These are phyloP conservation scores for Sipha maydis DNA, from an alignment of 2,888 invertebrate species.

Conservation along the genomic window DNA sequence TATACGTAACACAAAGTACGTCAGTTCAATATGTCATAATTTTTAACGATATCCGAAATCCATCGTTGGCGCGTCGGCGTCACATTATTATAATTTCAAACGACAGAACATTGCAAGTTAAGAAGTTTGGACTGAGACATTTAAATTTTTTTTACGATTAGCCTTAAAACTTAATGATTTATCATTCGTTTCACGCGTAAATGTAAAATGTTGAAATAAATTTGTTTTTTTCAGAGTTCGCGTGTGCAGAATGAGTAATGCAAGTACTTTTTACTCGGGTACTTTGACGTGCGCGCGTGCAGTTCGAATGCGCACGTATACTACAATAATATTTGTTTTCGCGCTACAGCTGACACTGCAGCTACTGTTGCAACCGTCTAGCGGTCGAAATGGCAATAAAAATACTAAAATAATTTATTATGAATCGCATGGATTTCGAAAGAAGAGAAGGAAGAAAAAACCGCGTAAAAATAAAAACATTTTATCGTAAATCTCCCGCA, in stretches of 20 bases:
- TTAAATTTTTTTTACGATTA: constrained; percentile 25
- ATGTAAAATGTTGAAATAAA: constrained; percentile 12
- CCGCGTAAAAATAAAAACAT: no score
- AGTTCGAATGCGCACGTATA: not conserved
- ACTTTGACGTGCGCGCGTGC: not conserved
- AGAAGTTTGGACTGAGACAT: not conserved
- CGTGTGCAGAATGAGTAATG: constrained; percentile 11
- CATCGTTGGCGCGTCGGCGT: not conserved
- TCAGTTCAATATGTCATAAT: no score
- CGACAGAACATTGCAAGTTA: not conserved
- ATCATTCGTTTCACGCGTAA: not conserved
- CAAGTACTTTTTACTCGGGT: not conserved
- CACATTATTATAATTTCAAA: not conserved
- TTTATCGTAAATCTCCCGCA: not conserved
- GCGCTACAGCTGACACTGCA: not conserved
- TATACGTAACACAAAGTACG: no score
- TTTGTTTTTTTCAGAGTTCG: not conserved
- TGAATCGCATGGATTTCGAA: not conserved
- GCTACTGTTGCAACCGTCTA: no score
- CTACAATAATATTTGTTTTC: not conserved
- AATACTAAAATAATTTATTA: not conserved
- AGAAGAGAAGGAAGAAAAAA: not conserved
- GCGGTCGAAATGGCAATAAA: no score
- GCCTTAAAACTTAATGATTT: not conserved
- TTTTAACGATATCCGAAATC: not conserved